Conservation (phyloP, 1,140 invertebrate species). For the Brachionus rubens region DNA sequence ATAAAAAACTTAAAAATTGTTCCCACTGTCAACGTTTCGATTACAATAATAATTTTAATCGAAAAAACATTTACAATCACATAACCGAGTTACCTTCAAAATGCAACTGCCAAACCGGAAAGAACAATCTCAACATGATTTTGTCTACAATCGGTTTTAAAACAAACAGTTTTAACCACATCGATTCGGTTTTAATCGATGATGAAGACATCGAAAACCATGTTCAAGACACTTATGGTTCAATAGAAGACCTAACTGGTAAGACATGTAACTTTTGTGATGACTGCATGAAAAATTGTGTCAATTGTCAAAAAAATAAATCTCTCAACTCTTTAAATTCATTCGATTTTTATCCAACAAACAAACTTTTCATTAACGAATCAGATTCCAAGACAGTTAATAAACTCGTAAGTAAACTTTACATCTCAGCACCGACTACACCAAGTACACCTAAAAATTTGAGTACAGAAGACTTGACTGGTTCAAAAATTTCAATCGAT, state of each 20-base stretch:
- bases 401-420: slow-evolving; percentile 29
- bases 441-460: slow-evolving; percentile 12
- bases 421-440: slow-evolving; percentile 22
- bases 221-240: background rate
- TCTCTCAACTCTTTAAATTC: background rate
- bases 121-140: background rate
- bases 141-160: background rate
- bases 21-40: background rate
- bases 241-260: slow-evolving; percentile 3
- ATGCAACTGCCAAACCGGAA: background rate
- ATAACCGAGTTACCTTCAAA: slow-evolving; percentile 3
- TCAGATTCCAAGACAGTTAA: background rate
- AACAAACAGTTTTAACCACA: slow-evolving; percentile 40
- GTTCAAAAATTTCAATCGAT: slow-evolving; percentile 12
- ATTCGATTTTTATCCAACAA: background rate
- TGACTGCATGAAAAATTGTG: slow-evolving; percentile 25
- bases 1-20: background rate
- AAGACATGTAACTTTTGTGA: background rate
- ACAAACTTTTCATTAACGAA: slow-evolving; percentile 1
- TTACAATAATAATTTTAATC: background rate
- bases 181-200: slow-evolving; percentile 26
- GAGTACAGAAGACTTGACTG: background rate
- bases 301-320: slow-evolving; percentile 18
- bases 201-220: slow-evolving; percentile 12
- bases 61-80: slow-evolving; percentile 30